phyloP scores from a whole-genome alignment of 2,113 vertebrate genomes.

The Dromiciops gliroides region DNA sequence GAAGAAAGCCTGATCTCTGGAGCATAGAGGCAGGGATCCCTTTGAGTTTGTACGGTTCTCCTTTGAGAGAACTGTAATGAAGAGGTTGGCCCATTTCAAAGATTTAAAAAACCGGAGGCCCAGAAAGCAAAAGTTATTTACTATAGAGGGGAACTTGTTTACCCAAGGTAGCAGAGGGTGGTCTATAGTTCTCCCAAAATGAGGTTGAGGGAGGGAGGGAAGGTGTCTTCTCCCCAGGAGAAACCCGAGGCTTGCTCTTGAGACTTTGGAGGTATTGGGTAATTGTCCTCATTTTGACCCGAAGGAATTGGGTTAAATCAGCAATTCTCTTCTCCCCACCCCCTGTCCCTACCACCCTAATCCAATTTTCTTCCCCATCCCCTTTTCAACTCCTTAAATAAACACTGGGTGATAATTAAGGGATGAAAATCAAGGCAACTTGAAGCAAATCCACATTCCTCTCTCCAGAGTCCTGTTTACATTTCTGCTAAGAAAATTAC shows the following conservation, averaged over 20 bases:
- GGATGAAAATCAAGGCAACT: background rate
- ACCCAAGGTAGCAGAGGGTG: background rate
- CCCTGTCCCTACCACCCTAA: background rate
- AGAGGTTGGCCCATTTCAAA: background rate
- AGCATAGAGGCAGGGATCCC: background rate
- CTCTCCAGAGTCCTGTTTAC: background rate
- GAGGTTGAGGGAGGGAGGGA: background rate
- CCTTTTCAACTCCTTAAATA: background rate
- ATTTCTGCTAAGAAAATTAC: slow-evolving; percentile 1
- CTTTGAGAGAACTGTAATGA: background rate
- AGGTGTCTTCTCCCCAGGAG: background rate
- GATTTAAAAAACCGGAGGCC: background rate
- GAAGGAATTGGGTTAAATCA: background rate
- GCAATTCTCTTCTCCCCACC: background rate
- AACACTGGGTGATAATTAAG: background rate
- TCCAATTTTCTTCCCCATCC: background rate
- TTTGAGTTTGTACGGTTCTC: background rate
- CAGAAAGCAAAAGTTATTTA: background rate
- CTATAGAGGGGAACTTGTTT: background rate
- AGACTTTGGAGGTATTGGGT: background rate
- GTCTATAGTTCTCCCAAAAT: background rate
- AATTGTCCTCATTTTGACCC: background rate
- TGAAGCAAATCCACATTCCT: background rate
- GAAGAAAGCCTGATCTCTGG: background rate
- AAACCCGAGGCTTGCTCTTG: background rate